These are phyloP conservation scores for Sitta carolinensis DNA, from an alignment of 2,797 vertebrate genomes.

Conservation along the genomic window DNA sequence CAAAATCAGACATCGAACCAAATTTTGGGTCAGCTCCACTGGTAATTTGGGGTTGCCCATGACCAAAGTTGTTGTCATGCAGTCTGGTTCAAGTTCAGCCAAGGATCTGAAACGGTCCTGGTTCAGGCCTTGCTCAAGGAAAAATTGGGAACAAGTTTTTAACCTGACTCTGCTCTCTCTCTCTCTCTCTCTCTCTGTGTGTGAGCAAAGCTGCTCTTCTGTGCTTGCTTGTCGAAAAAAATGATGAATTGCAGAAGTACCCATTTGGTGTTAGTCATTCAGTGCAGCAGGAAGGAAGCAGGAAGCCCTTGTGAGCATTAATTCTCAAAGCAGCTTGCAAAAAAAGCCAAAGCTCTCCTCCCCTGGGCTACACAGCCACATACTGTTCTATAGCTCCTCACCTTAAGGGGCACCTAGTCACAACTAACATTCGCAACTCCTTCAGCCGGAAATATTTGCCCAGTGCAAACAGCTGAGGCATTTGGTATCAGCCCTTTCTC, in stretches of 20 bases:
- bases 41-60: not conserved
- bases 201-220: not conserved
- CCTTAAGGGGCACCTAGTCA: not conserved
- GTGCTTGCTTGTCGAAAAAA: not conserved
- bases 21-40: not conserved
- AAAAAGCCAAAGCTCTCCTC: not conserved
- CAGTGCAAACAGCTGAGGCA: slow-evolving; percentile 60
- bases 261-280: slow-evolving; percentile 53
- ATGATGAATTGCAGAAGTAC: slow-evolving; percentile 64
- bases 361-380: not conserved
- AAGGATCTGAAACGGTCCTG: not conserved
- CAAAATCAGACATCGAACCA: not conserved
- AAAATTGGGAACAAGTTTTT: slow-evolving; percentile 17
- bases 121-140: not conserved
- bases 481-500: not conserved
- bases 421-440: slow-evolving; percentile 36
- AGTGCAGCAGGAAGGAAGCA: slow-evolving; percentile 50
- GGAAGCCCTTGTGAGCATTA: slow-evolving; percentile 47
- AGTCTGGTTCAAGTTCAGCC: not conserved
- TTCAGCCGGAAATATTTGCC: slow-evolving; percentile 53
- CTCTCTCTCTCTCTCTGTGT: not conserved
- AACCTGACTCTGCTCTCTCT: not conserved
- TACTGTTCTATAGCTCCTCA: not conserved
- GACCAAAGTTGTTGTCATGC: not conserved
- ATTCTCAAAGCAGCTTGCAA: slow-evolving; percentile 38